Evolutionary conservation across 2,113 vertebrate genomes (phyloP).

Genomic region (Phaethornis superciliosus): DNA sequence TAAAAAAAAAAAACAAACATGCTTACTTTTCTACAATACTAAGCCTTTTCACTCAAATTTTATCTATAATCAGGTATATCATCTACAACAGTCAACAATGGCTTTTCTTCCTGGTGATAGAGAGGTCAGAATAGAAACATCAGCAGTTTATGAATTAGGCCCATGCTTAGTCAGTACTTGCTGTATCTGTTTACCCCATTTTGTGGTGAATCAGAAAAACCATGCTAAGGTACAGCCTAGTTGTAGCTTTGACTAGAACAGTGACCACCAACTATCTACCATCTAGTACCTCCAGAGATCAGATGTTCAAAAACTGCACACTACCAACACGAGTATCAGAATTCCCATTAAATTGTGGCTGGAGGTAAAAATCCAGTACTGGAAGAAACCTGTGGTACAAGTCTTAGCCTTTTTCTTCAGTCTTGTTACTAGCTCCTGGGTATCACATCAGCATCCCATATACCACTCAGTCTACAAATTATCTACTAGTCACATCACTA

Average conservation of each 20-base stretch:
- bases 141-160: not conserved
- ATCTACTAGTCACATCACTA: not conserved
- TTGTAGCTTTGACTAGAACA: not conserved
- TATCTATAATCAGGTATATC: not conserved
- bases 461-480: not conserved
- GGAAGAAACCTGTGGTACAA: not conserved
- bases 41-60: not conserved
- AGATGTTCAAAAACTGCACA: not conserved
- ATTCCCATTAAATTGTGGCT: not conserved
- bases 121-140: not conserved
- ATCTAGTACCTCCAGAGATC: not conserved
- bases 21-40: not conserved
- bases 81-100: not conserved
- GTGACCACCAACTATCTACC: not conserved
- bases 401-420: not conserved
- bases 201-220: not conserved
- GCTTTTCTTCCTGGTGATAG: not conserved
- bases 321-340: not conserved
- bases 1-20: too few relatives aligned
- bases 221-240: not conserved
- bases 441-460: not conserved
- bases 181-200: not conserved
- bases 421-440: not conserved
- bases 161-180: not conserved
- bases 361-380: not conserved